phyloP scores from a whole-genome alignment of 2,888 invertebrate species.

The Ptilodon capucinus region DNA sequence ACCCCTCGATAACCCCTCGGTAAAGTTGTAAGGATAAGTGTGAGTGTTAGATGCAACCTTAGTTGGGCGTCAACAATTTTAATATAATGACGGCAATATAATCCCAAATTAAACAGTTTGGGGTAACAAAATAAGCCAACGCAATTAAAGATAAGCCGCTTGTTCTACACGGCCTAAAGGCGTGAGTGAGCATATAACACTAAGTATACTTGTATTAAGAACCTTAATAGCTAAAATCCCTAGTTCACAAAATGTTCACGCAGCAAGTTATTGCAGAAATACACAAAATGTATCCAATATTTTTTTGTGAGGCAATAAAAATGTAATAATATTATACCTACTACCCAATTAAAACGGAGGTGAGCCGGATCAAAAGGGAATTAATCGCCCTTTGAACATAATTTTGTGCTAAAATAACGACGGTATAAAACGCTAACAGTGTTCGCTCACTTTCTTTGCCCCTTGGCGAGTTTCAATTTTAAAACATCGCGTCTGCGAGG shows the following conservation, averaged over 20 bases:
- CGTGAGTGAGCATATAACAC: not conserved
- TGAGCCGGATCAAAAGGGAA: slow-evolving; percentile 33
- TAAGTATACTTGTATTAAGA: not conserved
- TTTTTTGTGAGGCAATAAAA: slow-evolving; percentile 5
- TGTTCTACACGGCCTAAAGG: slow-evolving; percentile 30
- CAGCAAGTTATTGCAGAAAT: not conserved
- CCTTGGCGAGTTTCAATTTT: slow-evolving; percentile 55
- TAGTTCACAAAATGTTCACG: not conserved
- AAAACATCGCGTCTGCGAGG: slow-evolving; percentile 40
- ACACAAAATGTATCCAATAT: not conserved
- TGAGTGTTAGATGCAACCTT: slow-evolving; percentile 3
- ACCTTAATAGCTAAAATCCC: not conserved
- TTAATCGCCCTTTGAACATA: slow-evolving; percentile 51
- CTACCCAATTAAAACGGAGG: not conserved
- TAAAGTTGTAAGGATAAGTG: not conserved
- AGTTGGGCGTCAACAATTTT: slow-evolving; percentile 40
- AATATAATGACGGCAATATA: slow-evolving; percentile 40
- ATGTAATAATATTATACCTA: slow-evolving; percentile 7
- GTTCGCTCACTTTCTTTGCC: slow-evolving; percentile 50
- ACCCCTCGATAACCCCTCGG: no score
- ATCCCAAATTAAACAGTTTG: slow-evolving; percentile 45
- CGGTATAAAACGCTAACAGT: slow-evolving; percentile 43
- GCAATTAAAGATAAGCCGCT: slow-evolving; percentile 48
- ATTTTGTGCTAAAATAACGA: slow-evolving; percentile 51
- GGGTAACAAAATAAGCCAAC: slow-evolving; percentile 37